A percentile compares a stretch with the other conserved stretches of the same genome.
Evolutionary conservation across 2,888 invertebrate genomes (phyloP).

Genomic region (Terebella lapidaria): DNA sequence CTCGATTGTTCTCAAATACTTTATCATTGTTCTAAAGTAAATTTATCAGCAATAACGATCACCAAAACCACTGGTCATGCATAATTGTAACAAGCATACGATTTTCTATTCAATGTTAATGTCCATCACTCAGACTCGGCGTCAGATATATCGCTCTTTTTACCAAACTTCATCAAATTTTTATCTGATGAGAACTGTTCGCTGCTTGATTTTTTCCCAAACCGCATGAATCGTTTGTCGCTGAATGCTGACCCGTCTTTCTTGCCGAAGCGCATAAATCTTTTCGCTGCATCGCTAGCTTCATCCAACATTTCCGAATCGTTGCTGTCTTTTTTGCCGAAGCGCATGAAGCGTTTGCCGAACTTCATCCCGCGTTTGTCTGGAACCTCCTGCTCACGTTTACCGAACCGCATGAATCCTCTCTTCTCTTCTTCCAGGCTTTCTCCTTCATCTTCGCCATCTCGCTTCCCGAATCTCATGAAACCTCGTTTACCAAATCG

Average conservation of each 20-base stretch:
- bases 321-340: not conserved
- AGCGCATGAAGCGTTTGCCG: conserved; percentile 16
- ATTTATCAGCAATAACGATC: no score
- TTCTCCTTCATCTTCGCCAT: not conserved
- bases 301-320: not conserved
- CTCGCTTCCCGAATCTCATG: not conserved
- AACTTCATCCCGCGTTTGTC: conserved; percentile 30
- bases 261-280: conserved; percentile 30
- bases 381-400: not conserved
- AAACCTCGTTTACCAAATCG: not conserved
- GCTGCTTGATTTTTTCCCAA: not conserved
- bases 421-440: not conserved
- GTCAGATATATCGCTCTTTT: no score
- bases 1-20: no score
- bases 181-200: not conserved
- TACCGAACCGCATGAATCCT: conserved; percentile 8
- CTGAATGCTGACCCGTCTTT: not conserved
- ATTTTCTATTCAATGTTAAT: no score
- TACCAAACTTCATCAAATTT: no score
- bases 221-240: conserved; percentile 1
- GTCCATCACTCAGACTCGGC: no score
- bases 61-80: no score
- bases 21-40: no score
- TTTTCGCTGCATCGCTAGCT: no score
- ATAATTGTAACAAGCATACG: no score